Conservation (phyloP, 2,888 invertebrate species). For the Eremobia ochroleuca region DNA sequence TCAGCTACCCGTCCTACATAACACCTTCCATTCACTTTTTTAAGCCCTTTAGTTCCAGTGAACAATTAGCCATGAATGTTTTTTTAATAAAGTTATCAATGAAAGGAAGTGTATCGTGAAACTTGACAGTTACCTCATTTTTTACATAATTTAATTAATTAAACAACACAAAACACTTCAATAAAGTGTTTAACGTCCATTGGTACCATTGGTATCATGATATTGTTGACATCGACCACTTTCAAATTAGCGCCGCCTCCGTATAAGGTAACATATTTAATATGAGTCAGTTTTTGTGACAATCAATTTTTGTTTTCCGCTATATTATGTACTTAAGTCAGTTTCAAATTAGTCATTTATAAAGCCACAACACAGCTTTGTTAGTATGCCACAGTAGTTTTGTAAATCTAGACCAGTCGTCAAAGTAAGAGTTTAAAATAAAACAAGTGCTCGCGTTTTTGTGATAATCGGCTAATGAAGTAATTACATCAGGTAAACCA, state of each 20-base stretch:
- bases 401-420: conserved; percentile 39
- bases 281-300: conserved; percentile 42
- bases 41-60: conserved; percentile 42
- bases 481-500: conserved; percentile 37
- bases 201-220: conserved; percentile 42
- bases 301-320: conserved; percentile 31
- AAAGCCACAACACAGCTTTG: not conserved
- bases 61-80: conserved; percentile 64
- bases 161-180: conserved; percentile 63
- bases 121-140: conserved; percentile 65
- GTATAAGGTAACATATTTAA: conserved; percentile 34
- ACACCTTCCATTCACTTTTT: conserved; percentile 61
- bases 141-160: conserved; percentile 63
- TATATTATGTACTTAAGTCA: not conserved
- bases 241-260: conserved; percentile 61
- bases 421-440: conserved; percentile 28
- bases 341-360: conserved; percentile 22
- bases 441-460: conserved; percentile 21
- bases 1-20: conserved; percentile 59
- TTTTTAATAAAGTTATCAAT: conserved; percentile 72
- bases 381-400: conserved; percentile 17
- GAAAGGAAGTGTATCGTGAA: conserved; percentile 68
- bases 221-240: conserved; percentile 43
- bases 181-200: conserved; percentile 67
- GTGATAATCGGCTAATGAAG: conserved; percentile 41